A percentile compares a stretch with the other conserved stretches of the same genome.
phyloP scores from a whole-genome alignment of 2,797 vertebrate species.

The Catamblyrhynchus diadema region DNA sequence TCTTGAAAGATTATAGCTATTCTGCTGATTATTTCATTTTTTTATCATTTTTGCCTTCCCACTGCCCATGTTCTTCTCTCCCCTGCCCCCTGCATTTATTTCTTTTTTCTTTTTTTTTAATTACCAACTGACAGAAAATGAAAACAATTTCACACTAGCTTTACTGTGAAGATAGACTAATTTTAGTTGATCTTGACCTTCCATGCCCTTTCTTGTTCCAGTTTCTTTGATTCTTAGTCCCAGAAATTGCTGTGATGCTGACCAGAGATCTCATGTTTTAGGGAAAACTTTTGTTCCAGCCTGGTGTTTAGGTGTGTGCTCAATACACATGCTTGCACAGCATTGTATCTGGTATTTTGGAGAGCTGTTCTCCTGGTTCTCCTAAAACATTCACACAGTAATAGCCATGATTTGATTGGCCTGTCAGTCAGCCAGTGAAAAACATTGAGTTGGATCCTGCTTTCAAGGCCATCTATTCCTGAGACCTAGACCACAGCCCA shows the following conservation, averaged over 20 bases:
- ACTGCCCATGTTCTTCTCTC: background rate
- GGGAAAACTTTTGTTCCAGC: background rate
- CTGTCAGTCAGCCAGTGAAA: background rate
- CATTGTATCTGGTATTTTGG: background rate
- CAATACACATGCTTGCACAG: background rate
- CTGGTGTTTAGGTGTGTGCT: background rate
- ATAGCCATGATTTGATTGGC: background rate
- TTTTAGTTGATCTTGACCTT: background rate
- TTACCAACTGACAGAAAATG: background rate
- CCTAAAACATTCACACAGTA: background rate
- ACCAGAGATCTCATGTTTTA: background rate
- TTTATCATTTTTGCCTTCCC: background rate
- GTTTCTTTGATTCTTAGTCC: background rate
- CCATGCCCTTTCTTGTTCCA: background rate
- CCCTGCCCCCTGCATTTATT: fast-evolving
- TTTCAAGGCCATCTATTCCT: background rate
- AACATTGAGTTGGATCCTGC: background rate
- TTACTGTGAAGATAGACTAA: background rate
- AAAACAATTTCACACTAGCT: background rate
- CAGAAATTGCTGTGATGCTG: background rate
- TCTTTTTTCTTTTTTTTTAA: background rate
- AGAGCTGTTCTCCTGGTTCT: background rate
- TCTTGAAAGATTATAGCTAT: background rate
- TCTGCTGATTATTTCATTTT: background rate
- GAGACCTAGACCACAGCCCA: background rate